A percentile compares a stretch with the other conserved stretches of the same genome.
These are phyloP conservation scores for Anser cygnoides DNA, from an alignment of 2,113 vertebrate species.

Conservation along the genomic window DNA sequence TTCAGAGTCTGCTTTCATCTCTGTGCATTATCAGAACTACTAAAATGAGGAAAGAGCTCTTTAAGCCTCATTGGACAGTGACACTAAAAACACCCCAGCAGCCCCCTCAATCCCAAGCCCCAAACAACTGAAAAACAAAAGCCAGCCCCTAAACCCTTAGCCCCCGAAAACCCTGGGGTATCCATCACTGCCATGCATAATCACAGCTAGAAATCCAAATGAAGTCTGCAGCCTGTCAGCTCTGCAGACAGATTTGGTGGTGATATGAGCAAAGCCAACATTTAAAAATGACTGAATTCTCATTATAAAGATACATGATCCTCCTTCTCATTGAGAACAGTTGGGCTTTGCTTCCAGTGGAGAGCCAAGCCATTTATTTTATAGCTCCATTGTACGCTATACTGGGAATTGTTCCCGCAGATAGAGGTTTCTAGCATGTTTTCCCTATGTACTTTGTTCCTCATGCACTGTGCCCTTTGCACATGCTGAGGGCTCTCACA, in stretches of 20 bases:
- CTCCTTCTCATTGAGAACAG: slow-evolving; percentile 56
- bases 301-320: slow-evolving; percentile 75
- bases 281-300: slow-evolving; percentile 71
- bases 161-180: slow-evolving; percentile 46
- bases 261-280: slow-evolving; percentile 58
- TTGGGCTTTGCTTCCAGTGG: slow-evolving; percentile 64
- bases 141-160: slow-evolving; percentile 50
- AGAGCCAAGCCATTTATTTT: slow-evolving; percentile 69
- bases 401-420: slow-evolving; percentile 47
- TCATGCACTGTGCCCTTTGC: slow-evolving; percentile 47
- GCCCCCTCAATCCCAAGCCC: slow-evolving; percentile 1
- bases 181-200: slow-evolving; percentile 72
- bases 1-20: slow-evolving; percentile 59
- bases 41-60: slow-evolving; percentile 48
- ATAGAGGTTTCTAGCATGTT: slow-evolving; percentile 38
- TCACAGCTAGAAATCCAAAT: slow-evolving; percentile 62
- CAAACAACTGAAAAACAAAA: slow-evolving; percentile 58
- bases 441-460: slow-evolving; percentile 46
- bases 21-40: slow-evolving; percentile 29
- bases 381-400: slow-evolving; percentile 31
- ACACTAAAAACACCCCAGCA: slow-evolving; percentile 49
- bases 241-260: slow-evolving; percentile 44
- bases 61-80: slow-evolving; percentile 41
- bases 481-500: slow-evolving; percentile 52
- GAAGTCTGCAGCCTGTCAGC: slow-evolving; percentile 50